Evolutionary conservation across 2,888 invertebrate species (phyloP).

Genomic region (Cerastoderma edule): DNA sequence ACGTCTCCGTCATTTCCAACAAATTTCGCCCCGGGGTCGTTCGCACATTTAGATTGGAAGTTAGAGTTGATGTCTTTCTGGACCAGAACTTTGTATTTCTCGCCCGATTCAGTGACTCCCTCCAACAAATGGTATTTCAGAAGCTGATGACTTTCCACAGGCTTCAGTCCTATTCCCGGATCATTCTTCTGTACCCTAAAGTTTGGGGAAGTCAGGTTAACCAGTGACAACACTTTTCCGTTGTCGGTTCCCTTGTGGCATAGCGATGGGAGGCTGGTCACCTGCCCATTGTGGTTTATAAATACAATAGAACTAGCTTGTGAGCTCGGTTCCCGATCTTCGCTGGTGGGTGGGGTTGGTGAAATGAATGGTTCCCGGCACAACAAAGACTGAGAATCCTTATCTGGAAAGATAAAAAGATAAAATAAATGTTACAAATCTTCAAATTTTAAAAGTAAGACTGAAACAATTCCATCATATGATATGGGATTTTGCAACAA

Average conservation of each 20-base stretch:
- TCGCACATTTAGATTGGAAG: constrained; percentile 56
- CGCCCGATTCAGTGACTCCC: constrained; percentile 8
- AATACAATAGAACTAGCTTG: constrained; percentile 23
- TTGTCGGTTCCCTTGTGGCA: constrained; percentile 6
- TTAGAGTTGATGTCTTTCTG: constrained; percentile 56
- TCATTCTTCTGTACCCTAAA: too few relatives aligned
- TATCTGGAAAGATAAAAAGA: constrained; percentile 52
- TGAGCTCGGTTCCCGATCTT: not conserved
- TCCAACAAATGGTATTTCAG: constrained; percentile 10
- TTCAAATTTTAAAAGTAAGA: too few relatives aligned
- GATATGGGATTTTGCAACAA: too few relatives aligned
- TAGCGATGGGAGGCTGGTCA: constrained; percentile 9
- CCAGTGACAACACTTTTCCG: not conserved
- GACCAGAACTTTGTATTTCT: constrained; percentile 28
- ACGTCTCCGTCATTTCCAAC: constrained; percentile 62
- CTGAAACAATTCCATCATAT: too few relatives aligned
- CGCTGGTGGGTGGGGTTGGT: constrained; percentile 57
- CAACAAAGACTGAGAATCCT: constrained; percentile 60
- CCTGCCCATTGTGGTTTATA: constrained; percentile 21
- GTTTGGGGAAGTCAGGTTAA: not conserved
- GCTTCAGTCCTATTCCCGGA: too few relatives aligned
- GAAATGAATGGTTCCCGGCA: constrained; percentile 64
- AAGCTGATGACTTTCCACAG: not conserved
- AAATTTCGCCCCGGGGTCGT: constrained; percentile 42
- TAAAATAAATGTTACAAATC: too few relatives aligned